phyloP scores from a whole-genome alignment of 2,797 vertebrate species.

The Pangasius krempfi region DNA sequence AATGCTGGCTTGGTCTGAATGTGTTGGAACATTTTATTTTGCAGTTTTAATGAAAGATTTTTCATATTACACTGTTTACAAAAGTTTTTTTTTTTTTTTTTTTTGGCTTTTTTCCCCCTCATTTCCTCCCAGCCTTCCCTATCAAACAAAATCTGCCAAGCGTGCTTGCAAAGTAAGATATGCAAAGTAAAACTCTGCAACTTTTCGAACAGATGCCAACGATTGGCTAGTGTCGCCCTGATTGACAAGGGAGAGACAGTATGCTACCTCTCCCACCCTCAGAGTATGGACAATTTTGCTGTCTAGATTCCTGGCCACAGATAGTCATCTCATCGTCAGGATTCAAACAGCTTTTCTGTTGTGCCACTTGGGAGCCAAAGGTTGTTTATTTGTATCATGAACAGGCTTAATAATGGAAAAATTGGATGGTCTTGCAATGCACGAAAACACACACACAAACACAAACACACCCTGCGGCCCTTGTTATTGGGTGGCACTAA shows the following conservation, averaged over 20 bases:
- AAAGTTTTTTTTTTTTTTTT: neutral
- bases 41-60: neutral
- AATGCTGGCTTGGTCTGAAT: neutral
- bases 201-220: neutral
- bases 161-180: neutral
- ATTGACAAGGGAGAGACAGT: too few species aligned
- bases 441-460: neutral
- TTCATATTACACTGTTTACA: too few species aligned
- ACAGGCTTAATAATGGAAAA: conserved; percentile 1
- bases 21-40: neutral
- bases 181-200: neutral
- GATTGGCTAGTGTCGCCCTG: neutral
- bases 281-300: too few species aligned
- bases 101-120: neutral
- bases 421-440: neutral
- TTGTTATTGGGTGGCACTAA: conserved; percentile 56
- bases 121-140: too few species aligned
- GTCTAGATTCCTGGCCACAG: neutral
- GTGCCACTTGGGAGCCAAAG: neutral
- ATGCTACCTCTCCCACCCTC: too few species aligned
- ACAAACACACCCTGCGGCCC: neutral
- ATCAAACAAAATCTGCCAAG: neutral
- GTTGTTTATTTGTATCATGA: neutral
- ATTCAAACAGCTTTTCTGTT: neutral
- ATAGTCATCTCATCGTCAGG: neutral